A percentile compares a stretch with the other conserved stretches of the same genome.
Conservation (phyloP, 2,888 invertebrate species). For the Melanargia galathea region DNA sequence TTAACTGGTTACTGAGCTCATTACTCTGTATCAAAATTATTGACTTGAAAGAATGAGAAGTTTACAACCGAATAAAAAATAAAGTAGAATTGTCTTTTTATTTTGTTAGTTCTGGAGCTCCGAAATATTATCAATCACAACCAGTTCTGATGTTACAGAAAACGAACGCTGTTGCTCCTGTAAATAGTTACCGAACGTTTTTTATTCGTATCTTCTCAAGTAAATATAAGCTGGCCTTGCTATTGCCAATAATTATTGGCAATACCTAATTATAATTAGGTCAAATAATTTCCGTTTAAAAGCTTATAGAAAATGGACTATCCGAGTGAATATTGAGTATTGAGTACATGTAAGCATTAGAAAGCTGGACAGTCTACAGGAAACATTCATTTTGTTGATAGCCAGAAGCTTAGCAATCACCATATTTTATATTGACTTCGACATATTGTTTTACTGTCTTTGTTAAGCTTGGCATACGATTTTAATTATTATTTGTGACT, state of each 20-base stretch:
- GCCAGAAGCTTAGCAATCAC: constrained; percentile 46
- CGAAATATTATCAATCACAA: too few relatives aligned
- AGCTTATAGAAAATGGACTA: constrained; percentile 5
- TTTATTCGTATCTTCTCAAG: too few relatives aligned
- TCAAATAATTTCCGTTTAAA: neutral
- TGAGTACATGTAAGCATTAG: constrained; percentile 39
- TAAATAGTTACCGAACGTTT: too few relatives aligned
- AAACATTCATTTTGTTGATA: constrained; percentile 44
- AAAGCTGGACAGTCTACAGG: constrained; percentile 50
- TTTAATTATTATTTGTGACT: constrained; percentile 16
- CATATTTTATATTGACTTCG: constrained; percentile 41
- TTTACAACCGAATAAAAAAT: too few relatives aligned
- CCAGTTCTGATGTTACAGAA: too few relatives aligned
- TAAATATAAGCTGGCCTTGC: too few relatives aligned
- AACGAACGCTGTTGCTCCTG: too few relatives aligned
- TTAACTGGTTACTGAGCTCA: too few relatives aligned
- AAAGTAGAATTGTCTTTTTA: neutral
- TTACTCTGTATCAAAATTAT: too few relatives aligned
- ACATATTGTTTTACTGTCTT: constrained; percentile 32
- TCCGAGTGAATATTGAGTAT: constrained; percentile 9
- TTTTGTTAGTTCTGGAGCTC: neutral
- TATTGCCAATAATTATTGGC: too few relatives aligned
- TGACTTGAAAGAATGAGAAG: too few relatives aligned
- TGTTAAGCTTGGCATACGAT: constrained; percentile 6
- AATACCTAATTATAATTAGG: too few relatives aligned